These are phyloP conservation scores for Chaetoderma sp. DNA, from an alignment of 2,888 invertebrate genomes.

Conservation along the genomic window DNA sequence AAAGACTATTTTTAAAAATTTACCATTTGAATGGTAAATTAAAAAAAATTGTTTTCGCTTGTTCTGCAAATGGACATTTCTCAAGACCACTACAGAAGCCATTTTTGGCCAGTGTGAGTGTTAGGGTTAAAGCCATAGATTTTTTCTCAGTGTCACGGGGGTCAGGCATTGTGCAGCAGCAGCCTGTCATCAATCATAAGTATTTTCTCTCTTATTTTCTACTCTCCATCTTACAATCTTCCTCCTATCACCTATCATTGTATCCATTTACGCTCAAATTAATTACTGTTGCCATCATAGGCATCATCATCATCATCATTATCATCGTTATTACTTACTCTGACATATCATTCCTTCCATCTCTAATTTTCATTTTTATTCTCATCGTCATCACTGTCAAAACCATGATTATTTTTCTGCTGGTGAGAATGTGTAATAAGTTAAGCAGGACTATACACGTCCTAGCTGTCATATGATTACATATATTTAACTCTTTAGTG, in stretches of 20 bases:
- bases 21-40: no score
- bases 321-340: slow-evolving; percentile 8
- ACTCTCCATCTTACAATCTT: background rate
- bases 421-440: background rate
- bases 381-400: slow-evolving; percentile 7
- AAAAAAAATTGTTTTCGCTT: no score
- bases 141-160: no score
- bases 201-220: background rate
- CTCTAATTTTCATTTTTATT: slow-evolving; percentile 7
- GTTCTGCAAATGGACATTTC: no score
- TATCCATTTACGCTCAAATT: slow-evolving; percentile 4
- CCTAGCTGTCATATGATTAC: no score
- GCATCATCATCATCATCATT: slow-evolving; percentile 10
- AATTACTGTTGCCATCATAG: slow-evolving; percentile 6
- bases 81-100: no score
- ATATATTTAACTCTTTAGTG: no score
- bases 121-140: no score
- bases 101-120: no score
- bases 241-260: background rate
- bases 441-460: no score
- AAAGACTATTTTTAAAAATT: no score
- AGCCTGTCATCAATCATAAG: background rate
- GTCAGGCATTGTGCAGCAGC: no score
- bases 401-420: background rate
- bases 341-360: slow-evolving; percentile 17